Evolutionary conservation across 2,888 invertebrate species (phyloP).

Genomic region (Bombyx huttoni): DNA sequence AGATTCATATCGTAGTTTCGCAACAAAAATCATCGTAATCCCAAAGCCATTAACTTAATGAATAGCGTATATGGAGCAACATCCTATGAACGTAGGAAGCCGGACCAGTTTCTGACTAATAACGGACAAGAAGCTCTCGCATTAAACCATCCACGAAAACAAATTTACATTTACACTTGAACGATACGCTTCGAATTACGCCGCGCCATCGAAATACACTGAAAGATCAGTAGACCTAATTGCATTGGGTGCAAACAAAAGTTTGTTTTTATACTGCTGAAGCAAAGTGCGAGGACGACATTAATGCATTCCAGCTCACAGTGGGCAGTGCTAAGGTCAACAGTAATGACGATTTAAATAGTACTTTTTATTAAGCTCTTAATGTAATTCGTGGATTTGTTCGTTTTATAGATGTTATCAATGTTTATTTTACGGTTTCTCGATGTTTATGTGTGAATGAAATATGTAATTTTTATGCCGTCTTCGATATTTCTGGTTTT

Average conservation of each 20-base stretch:
- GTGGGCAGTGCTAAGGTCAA: conserved; percentile 28
- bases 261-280: conserved; percentile 1
- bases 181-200: background rate
- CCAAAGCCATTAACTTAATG: conserved; percentile 52
- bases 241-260: conserved; percentile 5
- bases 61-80: conserved; percentile 62
- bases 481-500: conserved; percentile 4
- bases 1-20: conserved; percentile 36
- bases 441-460: conserved; percentile 7
- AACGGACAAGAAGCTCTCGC: conserved; percentile 42
- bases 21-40: conserved; percentile 42
- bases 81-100: conserved; percentile 61
- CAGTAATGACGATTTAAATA: conserved; percentile 20
- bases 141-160: conserved; percentile 11
- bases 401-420: background rate
- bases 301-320: conserved; percentile 40
- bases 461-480: conserved; percentile 4
- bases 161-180: conserved; percentile 1
- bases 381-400: background rate
- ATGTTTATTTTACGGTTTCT: background rate
- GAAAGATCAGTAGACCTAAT: background rate
- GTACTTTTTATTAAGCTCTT: no score
- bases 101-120: conserved; percentile 55
- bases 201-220: background rate
- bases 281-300: conserved; percentile 45